phyloP scores from a whole-genome alignment of 2,113 vertebrate genomes.

The Suricata suricatta region DNA sequence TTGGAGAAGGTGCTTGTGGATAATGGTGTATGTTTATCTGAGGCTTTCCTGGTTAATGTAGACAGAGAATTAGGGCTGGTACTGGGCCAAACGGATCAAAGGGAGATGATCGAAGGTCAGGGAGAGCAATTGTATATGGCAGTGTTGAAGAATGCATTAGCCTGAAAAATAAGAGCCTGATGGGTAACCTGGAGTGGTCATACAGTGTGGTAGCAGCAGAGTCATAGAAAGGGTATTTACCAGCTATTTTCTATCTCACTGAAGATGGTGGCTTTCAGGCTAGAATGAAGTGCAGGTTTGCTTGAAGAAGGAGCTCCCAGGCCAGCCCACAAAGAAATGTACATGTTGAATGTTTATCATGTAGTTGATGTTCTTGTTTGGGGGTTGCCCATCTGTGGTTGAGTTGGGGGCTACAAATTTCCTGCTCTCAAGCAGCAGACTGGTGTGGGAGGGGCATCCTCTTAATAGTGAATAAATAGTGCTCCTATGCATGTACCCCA shows the following conservation, averaged over 20 bases:
- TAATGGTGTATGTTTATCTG: background rate
- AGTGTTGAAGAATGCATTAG: background rate
- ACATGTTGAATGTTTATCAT: background rate
- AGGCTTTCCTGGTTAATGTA: background rate
- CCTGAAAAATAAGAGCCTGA: background rate
- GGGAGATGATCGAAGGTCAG: background rate
- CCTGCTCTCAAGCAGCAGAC: background rate
- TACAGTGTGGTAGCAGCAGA: background rate
- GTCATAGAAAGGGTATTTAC: background rate
- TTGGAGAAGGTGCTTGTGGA: background rate
- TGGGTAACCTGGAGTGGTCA: background rate
- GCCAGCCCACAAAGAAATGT: background rate
- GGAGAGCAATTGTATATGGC: background rate
- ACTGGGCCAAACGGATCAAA: background rate
- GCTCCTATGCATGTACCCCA: fast-evolving
- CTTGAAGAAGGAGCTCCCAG: background rate
- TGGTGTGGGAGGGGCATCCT: background rate
- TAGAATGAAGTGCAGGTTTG: background rate
- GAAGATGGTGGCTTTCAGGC: background rate
- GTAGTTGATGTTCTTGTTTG: background rate
- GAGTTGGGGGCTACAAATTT: background rate
- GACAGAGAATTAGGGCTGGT: background rate
- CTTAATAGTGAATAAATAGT: background rate
- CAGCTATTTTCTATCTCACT: background rate
- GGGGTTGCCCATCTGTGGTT: background rate